Conservation (phyloP, 2,888 invertebrate genomes). For the Euzetes globulus region DNA sequence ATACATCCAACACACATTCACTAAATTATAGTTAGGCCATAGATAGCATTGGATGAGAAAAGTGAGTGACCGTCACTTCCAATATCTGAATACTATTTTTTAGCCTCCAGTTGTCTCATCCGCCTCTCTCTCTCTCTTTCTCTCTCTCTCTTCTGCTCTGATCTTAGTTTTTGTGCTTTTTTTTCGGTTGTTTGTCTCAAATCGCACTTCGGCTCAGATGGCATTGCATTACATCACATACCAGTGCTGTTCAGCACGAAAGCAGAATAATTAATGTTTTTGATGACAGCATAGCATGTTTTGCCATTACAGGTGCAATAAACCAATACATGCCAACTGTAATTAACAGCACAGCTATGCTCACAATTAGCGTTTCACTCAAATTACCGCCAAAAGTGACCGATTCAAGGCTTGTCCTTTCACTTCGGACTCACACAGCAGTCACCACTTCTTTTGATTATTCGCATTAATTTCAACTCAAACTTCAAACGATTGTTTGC, state of each 20-base stretch:
- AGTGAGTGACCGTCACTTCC: slow-evolving; percentile 15
- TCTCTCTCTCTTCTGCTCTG: neutral
- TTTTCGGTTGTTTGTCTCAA: neutral
- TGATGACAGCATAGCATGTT: slow-evolving; percentile 29
- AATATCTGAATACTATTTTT: slow-evolving; percentile 16
- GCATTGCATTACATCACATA: slow-evolving; percentile 6
- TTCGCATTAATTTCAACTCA: neutral
- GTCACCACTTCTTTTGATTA: neutral
- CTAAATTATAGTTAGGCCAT: slow-evolving; percentile 21
- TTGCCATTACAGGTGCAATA: slow-evolving; percentile 26
- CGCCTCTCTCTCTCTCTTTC: neutral
- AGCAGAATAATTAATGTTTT: slow-evolving; percentile 28
- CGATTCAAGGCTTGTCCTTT: neutral
- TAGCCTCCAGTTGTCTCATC: slow-evolving; percentile 22
- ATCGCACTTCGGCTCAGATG: slow-evolving; percentile 2
- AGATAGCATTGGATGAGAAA: slow-evolving; percentile 1
- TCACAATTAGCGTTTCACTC: slow-evolving; percentile 15
- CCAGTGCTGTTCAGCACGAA: slow-evolving; percentile 4
- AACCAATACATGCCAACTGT: neutral
- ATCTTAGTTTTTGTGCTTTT: neutral
- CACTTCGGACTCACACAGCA: neutral
- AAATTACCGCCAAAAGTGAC: neutral
- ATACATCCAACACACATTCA: slow-evolving; percentile 11
- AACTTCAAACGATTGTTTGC: too few relatives aligned
- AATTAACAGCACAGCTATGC: slow-evolving; percentile 19